Evolutionary conservation across 2,888 invertebrate genomes (phyloP).

Genomic region (Brenthis hecate): DNA sequence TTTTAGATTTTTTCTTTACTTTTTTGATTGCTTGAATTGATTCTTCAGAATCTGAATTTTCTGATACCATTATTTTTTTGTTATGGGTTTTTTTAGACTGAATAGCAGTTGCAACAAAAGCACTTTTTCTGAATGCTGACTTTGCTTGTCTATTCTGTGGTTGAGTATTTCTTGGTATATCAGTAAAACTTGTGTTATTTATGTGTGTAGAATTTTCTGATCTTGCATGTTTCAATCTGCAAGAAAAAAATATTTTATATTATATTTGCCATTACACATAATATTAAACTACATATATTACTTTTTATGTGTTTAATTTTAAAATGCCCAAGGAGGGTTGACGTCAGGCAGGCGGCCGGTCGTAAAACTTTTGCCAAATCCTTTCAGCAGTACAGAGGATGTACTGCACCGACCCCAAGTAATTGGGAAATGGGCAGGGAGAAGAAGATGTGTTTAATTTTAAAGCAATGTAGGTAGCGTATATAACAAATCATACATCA

Average conservation of each 20-base stretch:
- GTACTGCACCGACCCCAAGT: too few relatives aligned
- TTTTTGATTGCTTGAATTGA: conserved; percentile 68
- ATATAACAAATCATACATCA: not conserved
- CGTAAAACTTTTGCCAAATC: too few relatives aligned
- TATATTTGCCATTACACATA: conserved; percentile 1
- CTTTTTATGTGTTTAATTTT: too few relatives aligned
- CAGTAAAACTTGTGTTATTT: conserved; percentile 72
- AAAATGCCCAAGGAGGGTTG: too few relatives aligned
- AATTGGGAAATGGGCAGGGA: too few relatives aligned
- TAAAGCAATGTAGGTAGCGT: too few relatives aligned
- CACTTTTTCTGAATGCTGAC: conserved; percentile 82
- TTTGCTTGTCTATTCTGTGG: conserved; percentile 59
- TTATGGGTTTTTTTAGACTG: conserved; percentile 65
- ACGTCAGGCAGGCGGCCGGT: too few relatives aligned
- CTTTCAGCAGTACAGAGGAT: too few relatives aligned
- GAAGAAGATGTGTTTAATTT: too few relatives aligned
- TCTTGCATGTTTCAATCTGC: conserved; percentile 72
- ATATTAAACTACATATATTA: too few relatives aligned
- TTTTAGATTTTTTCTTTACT: conserved; percentile 74
- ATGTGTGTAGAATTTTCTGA: conserved; percentile 63
- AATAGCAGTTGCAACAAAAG: conserved; percentile 82
- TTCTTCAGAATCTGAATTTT: conserved; percentile 74
- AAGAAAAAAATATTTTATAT: conserved; percentile 42
- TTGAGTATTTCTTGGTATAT: conserved; percentile 66
- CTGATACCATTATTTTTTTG: conserved; percentile 50